Evolutionary conservation across 2,888 invertebrate species (phyloP), one percentile per base, ranked within the genome.

Genomic region (Cosmopolites sordidus): DNA sequence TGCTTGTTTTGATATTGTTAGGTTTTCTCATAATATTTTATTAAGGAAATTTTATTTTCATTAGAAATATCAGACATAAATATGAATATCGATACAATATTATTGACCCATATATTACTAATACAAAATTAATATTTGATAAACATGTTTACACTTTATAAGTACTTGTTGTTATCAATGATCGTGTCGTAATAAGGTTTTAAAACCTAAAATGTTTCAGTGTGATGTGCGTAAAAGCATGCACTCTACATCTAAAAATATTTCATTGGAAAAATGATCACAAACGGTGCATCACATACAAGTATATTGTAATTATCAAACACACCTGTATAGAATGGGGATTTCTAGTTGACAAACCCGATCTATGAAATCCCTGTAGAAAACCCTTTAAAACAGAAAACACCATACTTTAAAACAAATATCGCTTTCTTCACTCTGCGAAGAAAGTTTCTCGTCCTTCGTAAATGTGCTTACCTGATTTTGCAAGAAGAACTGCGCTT

Each of bases 401-500:
- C 8, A 22, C 22, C 22, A 22, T 22, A 8, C 22, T 22, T 22
- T 22, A 22, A 8, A 22, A 22, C 22, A 22, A 22, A 5, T 3
- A 5, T 8, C 3, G 22, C 3, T 8, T 3, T 8, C 22, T 22
- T 22, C 22, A 8, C 22, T 22, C n/a, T n/a, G n/a, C n/a, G n/a
- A n/a, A 8, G 8, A 5, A 22, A 22, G 22, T 8, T 3, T 22
- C 22, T 3, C 22, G 22, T 22, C 22, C 4, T 22, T 8, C 3
- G 3, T 8, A 5, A 3, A 8, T 8, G 3, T 22, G 22, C 69
- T 67, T 68, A 85, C 85, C 80, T 84, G 87, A 73, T 87, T 88
- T 70, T 88, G 88, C 48, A 89, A 74, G 71, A 88, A 83, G 69
- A 87, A 86, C 69, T 87, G 88, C 16, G 86, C 80, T 63, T 82